Conservation (phyloP, 2,888 invertebrate species). For the Branchellion lobata region DNA sequence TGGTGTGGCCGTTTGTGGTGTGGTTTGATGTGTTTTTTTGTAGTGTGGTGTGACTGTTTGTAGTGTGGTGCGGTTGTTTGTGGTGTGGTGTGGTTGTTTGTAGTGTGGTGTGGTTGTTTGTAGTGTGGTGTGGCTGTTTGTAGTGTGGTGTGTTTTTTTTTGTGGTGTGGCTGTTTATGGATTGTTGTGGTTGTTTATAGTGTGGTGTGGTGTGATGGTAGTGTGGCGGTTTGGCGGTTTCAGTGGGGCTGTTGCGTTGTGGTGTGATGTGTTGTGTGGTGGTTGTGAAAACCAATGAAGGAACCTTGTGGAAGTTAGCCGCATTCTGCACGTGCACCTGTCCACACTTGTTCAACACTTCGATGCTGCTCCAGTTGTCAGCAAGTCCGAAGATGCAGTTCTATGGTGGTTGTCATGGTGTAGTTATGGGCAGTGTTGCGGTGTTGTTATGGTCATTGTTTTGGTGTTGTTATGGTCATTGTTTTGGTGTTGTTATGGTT, state of each 20-base stretch:
- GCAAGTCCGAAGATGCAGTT: conserved; percentile 52
- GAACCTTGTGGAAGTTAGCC: conserved; percentile 52
- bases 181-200: background rate
- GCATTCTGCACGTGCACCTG: conserved; percentile 51
- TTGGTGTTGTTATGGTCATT: no score
- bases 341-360: conserved; percentile 49
- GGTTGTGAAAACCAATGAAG: no score
- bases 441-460: no score
- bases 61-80: conserved; percentile 14
- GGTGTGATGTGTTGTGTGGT: background rate
- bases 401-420: conserved; percentile 42
- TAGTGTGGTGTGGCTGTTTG: background rate
- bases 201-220: background rate
- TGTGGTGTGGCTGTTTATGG: conserved; percentile 1
- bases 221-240: background rate
- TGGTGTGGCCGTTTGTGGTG: background rate
- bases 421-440: background rate
- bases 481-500: background rate
- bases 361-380: conserved; percentile 52
- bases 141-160: no score
- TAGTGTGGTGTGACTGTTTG: background rate
- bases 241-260: no score
- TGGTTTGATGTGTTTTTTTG: conserved; percentile 14
- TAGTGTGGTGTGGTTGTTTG: conserved; percentile 15
- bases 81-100: background rate